Conservation (phyloP, 2,113 vertebrate genomes). For the Conger conger region DNA sequence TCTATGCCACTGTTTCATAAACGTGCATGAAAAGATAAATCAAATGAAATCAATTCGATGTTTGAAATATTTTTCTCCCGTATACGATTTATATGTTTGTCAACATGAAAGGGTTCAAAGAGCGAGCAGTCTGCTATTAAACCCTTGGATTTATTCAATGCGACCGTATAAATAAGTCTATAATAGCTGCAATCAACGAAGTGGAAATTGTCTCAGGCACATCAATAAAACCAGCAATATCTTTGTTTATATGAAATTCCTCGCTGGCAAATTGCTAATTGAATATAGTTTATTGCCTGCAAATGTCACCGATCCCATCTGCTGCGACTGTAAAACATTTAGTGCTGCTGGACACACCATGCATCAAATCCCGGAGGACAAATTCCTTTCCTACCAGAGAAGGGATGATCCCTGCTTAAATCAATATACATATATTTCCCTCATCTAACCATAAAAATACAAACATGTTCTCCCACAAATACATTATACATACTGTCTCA, state of each 20-base stretch:
- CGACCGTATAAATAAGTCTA: neutral
- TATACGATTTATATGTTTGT: neutral
- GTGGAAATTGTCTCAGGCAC: neutral
- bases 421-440: too few relatives aligned
- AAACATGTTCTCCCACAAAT: neutral
- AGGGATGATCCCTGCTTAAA: too few relatives aligned
- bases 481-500: neutral
- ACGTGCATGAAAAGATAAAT: neutral
- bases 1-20: neutral
- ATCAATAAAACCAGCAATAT: neutral
- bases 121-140: neutral
- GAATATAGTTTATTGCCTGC: neutral
- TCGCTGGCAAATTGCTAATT: neutral
- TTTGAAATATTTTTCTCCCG: neutral
- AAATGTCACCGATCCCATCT: too few relatives aligned
- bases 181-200: neutral
- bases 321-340: neutral
- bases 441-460: too few relatives aligned
- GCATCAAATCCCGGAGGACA: neutral
- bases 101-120: neutral
- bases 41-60: neutral
- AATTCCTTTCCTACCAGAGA: neutral
- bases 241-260: neutral
- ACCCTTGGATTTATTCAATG: neutral
- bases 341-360: neutral